phyloP scores from a whole-genome alignment of 2,888 invertebrate genomes.

The Allacma fusca region DNA sequence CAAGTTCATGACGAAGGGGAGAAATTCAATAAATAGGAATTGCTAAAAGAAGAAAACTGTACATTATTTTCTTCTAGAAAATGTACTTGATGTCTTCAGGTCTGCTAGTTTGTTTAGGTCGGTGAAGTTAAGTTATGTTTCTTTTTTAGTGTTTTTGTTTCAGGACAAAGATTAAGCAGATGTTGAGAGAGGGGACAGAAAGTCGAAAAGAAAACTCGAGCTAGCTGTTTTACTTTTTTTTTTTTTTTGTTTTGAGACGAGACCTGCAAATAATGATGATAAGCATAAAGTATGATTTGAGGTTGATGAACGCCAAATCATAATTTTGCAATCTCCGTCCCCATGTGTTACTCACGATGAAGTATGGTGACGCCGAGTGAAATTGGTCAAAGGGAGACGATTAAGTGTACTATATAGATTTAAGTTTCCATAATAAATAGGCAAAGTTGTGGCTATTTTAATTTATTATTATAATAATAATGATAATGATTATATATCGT shows the following conservation, averaged over 20 bases:
- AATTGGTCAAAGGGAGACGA: background rate
- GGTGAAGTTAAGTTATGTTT: background rate
- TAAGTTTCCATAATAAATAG: constrained; percentile 6
- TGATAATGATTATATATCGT: constrained; percentile 2
- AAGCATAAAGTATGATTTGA: constrained; percentile 12
- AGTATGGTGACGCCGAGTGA: background rate
- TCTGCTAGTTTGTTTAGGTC: too few relatives aligned
- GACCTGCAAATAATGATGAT: constrained; percentile 8
- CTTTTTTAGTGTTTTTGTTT: background rate
- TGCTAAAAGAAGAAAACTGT: too few relatives aligned
- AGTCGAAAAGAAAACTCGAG: background rate
- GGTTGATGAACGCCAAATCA: background rate
- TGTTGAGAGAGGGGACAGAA: background rate
- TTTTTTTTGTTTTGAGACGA: background rate
- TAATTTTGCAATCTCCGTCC: background rate
- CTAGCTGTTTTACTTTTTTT: too few relatives aligned
- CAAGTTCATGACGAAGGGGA: too few relatives aligned
- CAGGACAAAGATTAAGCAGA: background rate
- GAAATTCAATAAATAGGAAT: too few relatives aligned
- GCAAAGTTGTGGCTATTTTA: constrained; percentile 11
- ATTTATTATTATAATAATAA: constrained; percentile 5
- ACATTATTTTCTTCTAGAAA: too few relatives aligned
- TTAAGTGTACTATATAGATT: background rate
- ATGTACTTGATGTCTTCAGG: background rate
- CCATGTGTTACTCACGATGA: background rate